Percentiles rank a stretch among this genome's conserved stretches.
Evolutionary conservation across 2,888 invertebrate species (phyloP).

Genomic region (Trachelus tabidus): DNA sequence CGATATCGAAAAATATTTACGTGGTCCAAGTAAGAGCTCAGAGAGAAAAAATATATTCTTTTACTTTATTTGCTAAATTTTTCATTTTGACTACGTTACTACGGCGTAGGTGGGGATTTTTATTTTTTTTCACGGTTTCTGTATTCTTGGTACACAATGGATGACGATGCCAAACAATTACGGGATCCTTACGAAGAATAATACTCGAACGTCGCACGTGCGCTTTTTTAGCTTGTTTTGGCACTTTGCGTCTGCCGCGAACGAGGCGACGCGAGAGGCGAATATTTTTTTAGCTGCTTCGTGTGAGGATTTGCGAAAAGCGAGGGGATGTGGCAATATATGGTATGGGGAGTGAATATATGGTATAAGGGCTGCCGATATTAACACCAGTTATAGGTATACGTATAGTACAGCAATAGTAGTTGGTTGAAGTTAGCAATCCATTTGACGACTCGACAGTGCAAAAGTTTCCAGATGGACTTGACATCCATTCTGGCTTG

Average conservation of each 20-base stretch:
- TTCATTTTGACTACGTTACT: neutral
- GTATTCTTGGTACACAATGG: neutral
- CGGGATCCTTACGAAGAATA: neutral
- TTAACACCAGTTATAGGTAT: neutral
- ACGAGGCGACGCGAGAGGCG: neutral
- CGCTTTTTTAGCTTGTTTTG: neutral
- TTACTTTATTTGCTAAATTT: neutral
- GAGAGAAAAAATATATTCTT: neutral
- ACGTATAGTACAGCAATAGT: neutral
- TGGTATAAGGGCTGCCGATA: neutral
- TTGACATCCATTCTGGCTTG: neutral
- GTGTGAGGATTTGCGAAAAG: neutral
- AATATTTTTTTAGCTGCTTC: neutral
- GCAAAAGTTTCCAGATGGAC: neutral
- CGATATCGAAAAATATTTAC: neutral
- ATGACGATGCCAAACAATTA: neutral
- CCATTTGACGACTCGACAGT: neutral
- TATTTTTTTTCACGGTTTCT: neutral
- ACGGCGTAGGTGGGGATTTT: neutral
- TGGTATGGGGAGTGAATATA: no score
- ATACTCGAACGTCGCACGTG: neutral
- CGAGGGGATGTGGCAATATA: neutral
- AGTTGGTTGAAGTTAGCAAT: neutral
- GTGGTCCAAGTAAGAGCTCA: neutral
- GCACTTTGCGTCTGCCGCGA: no score